Percentiles rank a stretch among this genome's conserved stretches.
phyloP scores from a whole-genome alignment of 2,888 invertebrate genomes.

The Mythimna loreyi region DNA sequence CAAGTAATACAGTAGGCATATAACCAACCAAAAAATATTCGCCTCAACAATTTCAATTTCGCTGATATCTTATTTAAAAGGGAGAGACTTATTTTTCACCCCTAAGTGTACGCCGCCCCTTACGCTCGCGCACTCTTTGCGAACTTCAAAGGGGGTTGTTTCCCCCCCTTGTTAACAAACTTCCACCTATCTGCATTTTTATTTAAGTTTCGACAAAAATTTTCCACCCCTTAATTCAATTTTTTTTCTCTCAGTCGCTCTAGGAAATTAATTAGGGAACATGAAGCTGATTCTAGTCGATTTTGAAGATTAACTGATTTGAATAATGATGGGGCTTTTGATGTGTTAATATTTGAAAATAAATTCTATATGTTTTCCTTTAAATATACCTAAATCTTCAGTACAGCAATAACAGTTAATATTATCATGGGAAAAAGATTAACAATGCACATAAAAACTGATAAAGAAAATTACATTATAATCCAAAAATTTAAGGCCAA shows the following conservation, averaged over 20 bases:
- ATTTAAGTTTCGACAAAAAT: conserved; percentile 88
- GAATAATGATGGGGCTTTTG: conserved; percentile 21
- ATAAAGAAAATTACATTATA: too few relatives aligned
- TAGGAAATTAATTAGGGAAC: conserved; percentile 74
- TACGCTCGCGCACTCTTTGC: conserved; percentile 68
- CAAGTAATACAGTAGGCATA: conserved; percentile 36
- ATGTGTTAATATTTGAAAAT: conserved; percentile 17
- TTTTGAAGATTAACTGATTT: conserved; percentile 54
- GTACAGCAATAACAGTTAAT: too few relatives aligned
- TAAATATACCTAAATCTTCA: too few relatives aligned
- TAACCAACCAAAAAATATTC: conserved; percentile 61
- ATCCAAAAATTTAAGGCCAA: too few relatives aligned
- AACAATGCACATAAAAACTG: too few relatives aligned
- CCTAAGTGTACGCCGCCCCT: conserved; percentile 81
- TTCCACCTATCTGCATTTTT: conserved; percentile 81
- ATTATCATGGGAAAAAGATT: too few relatives aligned
- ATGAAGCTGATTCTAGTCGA: conserved; percentile 53
- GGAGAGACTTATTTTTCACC: conserved; percentile 85
- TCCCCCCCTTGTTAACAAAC: conserved; percentile 79
- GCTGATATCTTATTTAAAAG: conserved; percentile 78
- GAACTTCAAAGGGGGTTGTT: conserved; percentile 81
- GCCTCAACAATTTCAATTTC: conserved; percentile 69
- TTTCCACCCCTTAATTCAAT: conserved; percentile 84
- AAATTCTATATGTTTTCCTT: conserved; percentile 16
- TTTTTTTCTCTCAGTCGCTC: conserved; percentile 76